Evolutionary conservation across 2,113 vertebrate genomes (phyloP).

Genomic region (Stegastes partitus): DNA sequence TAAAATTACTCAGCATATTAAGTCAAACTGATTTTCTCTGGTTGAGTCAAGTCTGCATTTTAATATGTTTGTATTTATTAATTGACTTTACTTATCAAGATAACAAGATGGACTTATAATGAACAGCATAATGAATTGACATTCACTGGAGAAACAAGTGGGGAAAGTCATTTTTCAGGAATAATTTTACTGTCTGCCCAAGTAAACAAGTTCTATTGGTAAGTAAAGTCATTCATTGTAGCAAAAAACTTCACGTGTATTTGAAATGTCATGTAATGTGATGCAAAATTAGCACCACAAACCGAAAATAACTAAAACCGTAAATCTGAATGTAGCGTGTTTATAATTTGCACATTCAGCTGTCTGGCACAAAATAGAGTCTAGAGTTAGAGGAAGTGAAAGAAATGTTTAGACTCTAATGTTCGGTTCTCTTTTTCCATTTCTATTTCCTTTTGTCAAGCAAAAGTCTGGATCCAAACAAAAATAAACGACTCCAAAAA

Average conservation of each 20-base stretch:
- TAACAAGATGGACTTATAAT: neutral
- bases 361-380: neutral
- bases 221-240: neutral
- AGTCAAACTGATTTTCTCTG: constrained; percentile 20
- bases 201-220: neutral
- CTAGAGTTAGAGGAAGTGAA: neutral
- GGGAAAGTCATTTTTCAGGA: neutral
- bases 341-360: too few species aligned
- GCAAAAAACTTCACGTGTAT: too few species aligned
- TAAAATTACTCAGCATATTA: neutral
- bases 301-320: too few species aligned
- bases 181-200: neutral
- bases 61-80: constrained; percentile 25
- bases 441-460: too few species aligned
- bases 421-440: too few species aligned
- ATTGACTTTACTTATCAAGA: constrained; percentile 1
- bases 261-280: too few species aligned
- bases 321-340: too few species aligned
- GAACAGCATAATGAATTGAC: neutral
- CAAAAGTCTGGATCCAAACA: too few species aligned
- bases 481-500: too few species aligned
- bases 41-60: neutral
- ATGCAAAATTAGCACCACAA: too few species aligned
- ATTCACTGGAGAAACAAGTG: neutral
- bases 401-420: neutral